Evolutionary conservation across 1,140 invertebrate species (phyloP).

Genomic region (roundworm (Caenorhabditis elegans)): WBcel235 BX284602.5:15163001-15163500

Average conservation of each 20-base stretch:
- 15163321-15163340: slow-evolving; percentile 63
- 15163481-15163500: no score
- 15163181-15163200: background rate
- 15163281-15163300: slow-evolving; percentile 62
- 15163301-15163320: slow-evolving; percentile 63
- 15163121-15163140: no score
- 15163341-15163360: slow-evolving; percentile 52
- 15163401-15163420: slow-evolving; percentile 40
- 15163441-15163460: background rate
- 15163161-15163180: background rate
- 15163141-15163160: background rate
- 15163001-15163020: no score
- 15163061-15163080: no score
- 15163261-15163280: slow-evolving; percentile 59
- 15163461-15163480: background rate
- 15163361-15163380: slow-evolving; percentile 47
- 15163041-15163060: no score
- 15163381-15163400: slow-evolving; percentile 48
- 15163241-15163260: slow-evolving; percentile 45
- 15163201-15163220: background rate
- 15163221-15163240: slow-evolving; percentile 4
- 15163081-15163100: no score
- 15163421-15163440: background rate
- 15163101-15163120: no score
- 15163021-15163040: no score